Conservation (phyloP, 2,888 invertebrate species). For the Peribatodes rhomboidaria region DNA sequence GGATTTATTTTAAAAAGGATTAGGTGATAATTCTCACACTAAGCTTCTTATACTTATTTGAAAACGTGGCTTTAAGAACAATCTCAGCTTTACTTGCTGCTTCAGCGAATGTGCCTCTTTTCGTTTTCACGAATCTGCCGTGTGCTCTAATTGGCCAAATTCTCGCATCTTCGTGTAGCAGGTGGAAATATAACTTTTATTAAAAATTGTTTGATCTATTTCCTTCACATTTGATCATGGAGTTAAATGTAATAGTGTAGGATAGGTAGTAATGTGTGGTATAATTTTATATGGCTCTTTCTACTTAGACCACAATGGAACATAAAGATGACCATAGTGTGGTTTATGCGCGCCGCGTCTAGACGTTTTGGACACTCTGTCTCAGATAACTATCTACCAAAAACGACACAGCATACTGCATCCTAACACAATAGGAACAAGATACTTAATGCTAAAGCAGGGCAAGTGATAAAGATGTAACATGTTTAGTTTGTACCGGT, state of each 20-base stretch:
- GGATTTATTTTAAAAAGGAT: conserved; percentile 7
- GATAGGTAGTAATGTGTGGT: too few species aligned
- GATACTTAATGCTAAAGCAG: conserved; percentile 31
- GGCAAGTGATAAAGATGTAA: conserved; percentile 37
- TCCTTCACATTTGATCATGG: too few species aligned
- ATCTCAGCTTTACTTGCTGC: too few species aligned
- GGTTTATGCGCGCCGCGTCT: conserved; percentile 41
- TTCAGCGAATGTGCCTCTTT: too few species aligned
- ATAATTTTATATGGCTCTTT: conserved; percentile 2
- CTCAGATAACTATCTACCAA: conserved; percentile 41
- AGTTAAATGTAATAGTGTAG: too few species aligned
- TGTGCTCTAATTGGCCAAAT: too few species aligned
- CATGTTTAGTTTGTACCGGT: conserved; percentile 37
- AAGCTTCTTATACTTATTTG: background rate
- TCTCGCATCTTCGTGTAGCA: too few species aligned
- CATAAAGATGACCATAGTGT: conserved; percentile 42
- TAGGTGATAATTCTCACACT: background rate
- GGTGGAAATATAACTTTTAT: too few species aligned
- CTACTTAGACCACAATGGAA: conserved; percentile 31
- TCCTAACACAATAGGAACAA: conserved; percentile 27
- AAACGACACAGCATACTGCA: conserved; percentile 35
- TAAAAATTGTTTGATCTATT: too few species aligned
- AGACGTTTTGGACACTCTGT: conserved; percentile 45
- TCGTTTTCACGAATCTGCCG: too few species aligned
- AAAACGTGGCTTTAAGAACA: background rate